Conservation (phyloP, 2,797 vertebrate genomes). For the Kryptolebias ocellatus region DNA sequence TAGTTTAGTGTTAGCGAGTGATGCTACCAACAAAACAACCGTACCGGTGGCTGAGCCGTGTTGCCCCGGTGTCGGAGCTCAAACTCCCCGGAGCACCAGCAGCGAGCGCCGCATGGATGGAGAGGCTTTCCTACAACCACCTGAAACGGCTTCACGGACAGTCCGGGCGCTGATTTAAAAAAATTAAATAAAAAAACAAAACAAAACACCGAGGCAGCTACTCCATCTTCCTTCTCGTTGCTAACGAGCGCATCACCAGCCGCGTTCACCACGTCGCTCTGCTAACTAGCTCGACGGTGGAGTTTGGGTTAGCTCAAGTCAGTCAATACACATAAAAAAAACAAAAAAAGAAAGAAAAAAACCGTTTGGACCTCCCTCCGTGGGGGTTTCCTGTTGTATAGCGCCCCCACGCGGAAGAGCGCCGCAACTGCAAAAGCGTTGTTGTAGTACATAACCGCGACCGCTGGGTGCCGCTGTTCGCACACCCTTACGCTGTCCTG, state of each 20-base stretch:
- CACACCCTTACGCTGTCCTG: too few relatives aligned
- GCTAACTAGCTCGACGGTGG: constrained; percentile 75
- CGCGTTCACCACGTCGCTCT: constrained; percentile 17
- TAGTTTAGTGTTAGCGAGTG: constrained; percentile 30
- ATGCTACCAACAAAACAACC: constrained; percentile 51
- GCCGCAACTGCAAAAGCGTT: constrained; percentile 4
- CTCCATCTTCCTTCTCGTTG: constrained; percentile 42
- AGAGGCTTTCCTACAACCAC: constrained; percentile 29
- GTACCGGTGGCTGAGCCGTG: constrained; percentile 72
- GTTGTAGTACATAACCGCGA: fast-evolving
- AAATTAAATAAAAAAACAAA: constrained; percentile 23
- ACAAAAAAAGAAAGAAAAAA: neutral
- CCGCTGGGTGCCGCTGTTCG: constrained; percentile 46
- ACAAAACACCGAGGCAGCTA: neutral
- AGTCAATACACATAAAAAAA: constrained; percentile 25
- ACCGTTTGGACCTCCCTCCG: constrained; percentile 50
- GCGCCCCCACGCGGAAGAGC: constrained; percentile 2
- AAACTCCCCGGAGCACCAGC: constrained; percentile 40
- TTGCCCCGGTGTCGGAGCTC: constrained; percentile 51
- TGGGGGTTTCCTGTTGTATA: neutral
- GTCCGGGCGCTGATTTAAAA: neutral
- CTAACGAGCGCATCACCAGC: neutral
- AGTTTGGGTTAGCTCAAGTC: constrained; percentile 56
- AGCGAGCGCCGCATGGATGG: constrained; percentile 55
- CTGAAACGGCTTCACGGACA: neutral